A percentile compares a stretch with the other conserved stretches of the same genome.
Evolutionary conservation across 1,140 invertebrate species (phyloP).

Genomic region (Pararge aegeria): DNA sequence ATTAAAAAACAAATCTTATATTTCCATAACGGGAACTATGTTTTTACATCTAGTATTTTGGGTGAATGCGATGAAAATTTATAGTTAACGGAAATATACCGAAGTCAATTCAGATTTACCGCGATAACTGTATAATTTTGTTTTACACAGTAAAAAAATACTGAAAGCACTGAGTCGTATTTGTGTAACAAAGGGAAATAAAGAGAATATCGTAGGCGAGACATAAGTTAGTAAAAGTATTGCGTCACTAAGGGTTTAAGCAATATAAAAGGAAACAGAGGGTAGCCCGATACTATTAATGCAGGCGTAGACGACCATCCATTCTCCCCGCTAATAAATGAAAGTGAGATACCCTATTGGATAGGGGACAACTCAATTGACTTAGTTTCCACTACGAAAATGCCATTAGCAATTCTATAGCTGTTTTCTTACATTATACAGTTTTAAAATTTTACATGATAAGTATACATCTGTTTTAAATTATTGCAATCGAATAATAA

Average conservation of each 20-base stretch:
- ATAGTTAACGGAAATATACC: too few species aligned
- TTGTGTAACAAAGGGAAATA: neutral
- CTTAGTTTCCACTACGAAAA: conserved; percentile 19
- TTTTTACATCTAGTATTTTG: too few species aligned
- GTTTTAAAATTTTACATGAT: neutral
- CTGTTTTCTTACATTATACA: conserved; percentile 1
- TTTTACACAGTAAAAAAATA: too few species aligned
- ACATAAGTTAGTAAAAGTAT: conserved; percentile 5
- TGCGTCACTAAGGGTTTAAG: conserved; percentile 14
- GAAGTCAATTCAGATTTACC: too few species aligned
- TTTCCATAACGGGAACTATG: too few species aligned
- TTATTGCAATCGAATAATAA: neutral
- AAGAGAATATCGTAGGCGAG: neutral
- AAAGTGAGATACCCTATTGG: conserved; percentile 29
- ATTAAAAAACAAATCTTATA: too few species aligned
- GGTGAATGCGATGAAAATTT: too few species aligned
- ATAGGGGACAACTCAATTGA: conserved; percentile 28
- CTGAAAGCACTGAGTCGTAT: neutral
- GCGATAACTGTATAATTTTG: too few species aligned
- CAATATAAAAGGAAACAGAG: conserved; percentile 26
- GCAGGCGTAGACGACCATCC: conserved; percentile 23
- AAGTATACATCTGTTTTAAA: neutral
- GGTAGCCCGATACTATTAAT: conserved; percentile 25
- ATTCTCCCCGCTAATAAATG: conserved; percentile 34
- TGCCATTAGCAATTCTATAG: conserved; percentile 17